Conservation (phyloP, 1,140 invertebrate species). For the Papilio polyxenes region DNA sequence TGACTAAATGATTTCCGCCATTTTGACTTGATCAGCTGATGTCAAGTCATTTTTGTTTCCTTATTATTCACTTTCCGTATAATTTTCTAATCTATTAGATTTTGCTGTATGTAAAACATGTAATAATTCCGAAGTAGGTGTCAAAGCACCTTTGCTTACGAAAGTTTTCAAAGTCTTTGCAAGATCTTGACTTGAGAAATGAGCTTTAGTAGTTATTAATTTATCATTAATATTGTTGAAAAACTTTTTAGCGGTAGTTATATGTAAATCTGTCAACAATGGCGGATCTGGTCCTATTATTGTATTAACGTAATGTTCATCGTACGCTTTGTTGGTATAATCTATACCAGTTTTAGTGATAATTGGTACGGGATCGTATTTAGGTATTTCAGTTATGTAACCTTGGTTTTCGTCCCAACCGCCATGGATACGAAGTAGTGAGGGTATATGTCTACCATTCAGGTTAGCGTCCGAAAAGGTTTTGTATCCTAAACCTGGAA, state of each 20-base stretch:
- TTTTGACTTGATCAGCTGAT: too few species aligned
- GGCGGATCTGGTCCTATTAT: slow-evolving; percentile 63
- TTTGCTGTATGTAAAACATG: slow-evolving; percentile 61
- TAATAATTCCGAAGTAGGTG: slow-evolving; percentile 60
- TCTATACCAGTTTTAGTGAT: slow-evolving; percentile 58
- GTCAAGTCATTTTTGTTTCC: background rate
- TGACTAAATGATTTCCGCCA: too few species aligned
- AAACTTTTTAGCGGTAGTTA: slow-evolving; percentile 52
- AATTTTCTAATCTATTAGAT: slow-evolving; percentile 57
- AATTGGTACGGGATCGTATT: slow-evolving; percentile 55
- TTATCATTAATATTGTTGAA: slow-evolving; percentile 57
- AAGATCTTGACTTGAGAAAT: slow-evolving; percentile 58
- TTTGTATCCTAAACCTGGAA: slow-evolving; percentile 62
- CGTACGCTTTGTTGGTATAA: slow-evolving; percentile 58
- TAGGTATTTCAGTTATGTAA: slow-evolving; percentile 50
- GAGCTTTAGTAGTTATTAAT: slow-evolving; percentile 54
- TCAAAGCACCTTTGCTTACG: slow-evolving; percentile 55
- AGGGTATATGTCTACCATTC: slow-evolving; percentile 57
- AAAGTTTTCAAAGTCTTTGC: slow-evolving; percentile 56
- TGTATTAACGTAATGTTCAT: slow-evolving; percentile 54
- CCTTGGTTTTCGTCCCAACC: slow-evolving; percentile 46
- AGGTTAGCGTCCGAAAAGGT: slow-evolving; percentile 56
- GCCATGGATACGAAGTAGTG: slow-evolving; percentile 58
- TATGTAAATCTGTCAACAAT: slow-evolving; percentile 53
- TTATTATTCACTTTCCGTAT: slow-evolving; percentile 39